A percentile compares a stretch with the other conserved stretches of the same genome.
Evolutionary conservation across 1,140 invertebrate genomes (phyloP).

Genomic region (Heliothis subflexa): DNA sequence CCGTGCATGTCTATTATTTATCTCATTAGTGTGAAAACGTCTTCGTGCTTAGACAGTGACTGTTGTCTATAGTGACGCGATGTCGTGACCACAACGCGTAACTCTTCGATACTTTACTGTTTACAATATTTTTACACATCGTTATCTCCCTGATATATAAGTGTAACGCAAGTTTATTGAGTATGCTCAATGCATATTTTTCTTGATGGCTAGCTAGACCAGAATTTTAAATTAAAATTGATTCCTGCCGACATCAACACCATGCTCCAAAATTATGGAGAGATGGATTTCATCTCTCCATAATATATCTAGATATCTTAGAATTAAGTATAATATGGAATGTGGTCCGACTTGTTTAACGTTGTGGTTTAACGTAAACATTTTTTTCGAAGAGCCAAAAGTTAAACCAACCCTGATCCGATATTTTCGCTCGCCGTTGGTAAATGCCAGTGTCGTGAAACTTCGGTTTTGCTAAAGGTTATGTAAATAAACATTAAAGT

Average conservation of each 20-base stretch:
- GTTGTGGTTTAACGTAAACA: no score
- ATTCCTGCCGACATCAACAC: no score
- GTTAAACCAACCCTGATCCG: neutral
- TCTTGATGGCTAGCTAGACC: neutral
- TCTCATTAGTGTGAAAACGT: conserved; percentile 67
- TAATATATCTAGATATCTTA: no score
- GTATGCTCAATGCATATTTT: neutral
- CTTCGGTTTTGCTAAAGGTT: conserved; percentile 24
- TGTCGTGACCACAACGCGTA: conserved; percentile 55
- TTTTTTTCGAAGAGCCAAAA: no score
- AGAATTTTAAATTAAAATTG: no score
- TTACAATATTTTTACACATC: conserved; percentile 50
- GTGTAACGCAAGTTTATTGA: neutral
- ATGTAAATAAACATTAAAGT: conserved; percentile 24
- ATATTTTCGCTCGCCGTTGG: neutral
- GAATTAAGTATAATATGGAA: no score
- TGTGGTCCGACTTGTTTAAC: no score
- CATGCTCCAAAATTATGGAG: no score
- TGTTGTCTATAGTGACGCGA: conserved; percentile 19
- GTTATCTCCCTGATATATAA: conserved; percentile 20
- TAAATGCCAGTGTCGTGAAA: conserved; percentile 18
- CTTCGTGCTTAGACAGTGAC: conserved; percentile 57
- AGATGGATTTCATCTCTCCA: no score
- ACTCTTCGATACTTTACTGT: conserved; percentile 37
- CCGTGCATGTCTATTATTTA: conserved; percentile 54